Evolutionary conservation across 1,140 invertebrate genomes (phyloP), one percentile per base, ranked within the genome.

Genomic region (Scaptomyza hsui): DNA sequence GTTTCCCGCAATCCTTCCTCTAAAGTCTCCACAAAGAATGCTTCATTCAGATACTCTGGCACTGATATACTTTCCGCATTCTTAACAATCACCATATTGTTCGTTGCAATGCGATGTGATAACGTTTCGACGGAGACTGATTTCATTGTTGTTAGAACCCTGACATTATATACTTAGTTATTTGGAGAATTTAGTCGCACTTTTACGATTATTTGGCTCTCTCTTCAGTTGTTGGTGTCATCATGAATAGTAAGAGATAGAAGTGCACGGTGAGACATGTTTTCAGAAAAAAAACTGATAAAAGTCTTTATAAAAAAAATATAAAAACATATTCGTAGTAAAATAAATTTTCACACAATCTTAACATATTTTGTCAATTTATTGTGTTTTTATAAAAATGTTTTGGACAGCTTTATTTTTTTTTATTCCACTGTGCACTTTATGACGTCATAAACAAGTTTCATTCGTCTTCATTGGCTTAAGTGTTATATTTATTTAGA

Each of bases 1-100:
- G 68, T 37, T 49, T 90, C 78, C 0, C 78, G 68, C 9, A 90
- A 56, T 26, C 89, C 89, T 15, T 90, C 89, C 44, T 90, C 89
- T 0, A 90, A 41, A 0, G 85, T 75, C 10, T 89, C 71, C 18
- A 71, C 63, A 19, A 90, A 90, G 48, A 90, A 90, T 4, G 62
- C n/a, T 39, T 59, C 69, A 42, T 81, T 77, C 5, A 90, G 51
- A 24, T 83, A 89, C 3, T 82, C 89, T 0, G 89, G 83, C 32
- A 90, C 63, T 0, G 60, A 62, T 13, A 90, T 90, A 7, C 72
- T 80, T 10, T 89, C 48, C 4, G 60, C 49, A 42, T 90, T 90
- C 24, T 69, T 86, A 24, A 83, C 52, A 6, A 74, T 45, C 51
- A 88, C 78, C 82, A 88, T 88, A 64, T 12, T 37, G 15, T 12